These are phyloP conservation scores for sheep (Ovis aries) DNA, from an alignment of 2,113 vertebrate genomes.

Conservation along the genomic window ARS-UI_Ramb_v3.0 NC_056054.1:86396501-86397000, in stretches of 20 bases:
- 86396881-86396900: constrained; percentile 40
- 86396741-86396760: constrained; percentile 57
- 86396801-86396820: constrained; percentile 51
- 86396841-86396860: constrained; percentile 27
- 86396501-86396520: not conserved
- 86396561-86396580: not conserved
- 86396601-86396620: not conserved
- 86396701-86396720: constrained; percentile 49
- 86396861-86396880: constrained; percentile 25
- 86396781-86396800: constrained; percentile 40
- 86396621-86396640: not conserved
- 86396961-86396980: not conserved
- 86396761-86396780: constrained; percentile 62
- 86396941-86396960: constrained; percentile 3
- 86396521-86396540: not conserved
- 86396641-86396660: constrained; percentile 42
- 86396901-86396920: not conserved
- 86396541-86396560: not conserved
- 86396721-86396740: constrained; percentile 20
- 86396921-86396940: constrained; percentile 52
- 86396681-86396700: constrained; percentile 31
- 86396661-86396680: constrained; percentile 45
- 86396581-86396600: not conserved
- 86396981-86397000: not conserved
- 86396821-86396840: constrained; percentile 31